Conservation (phyloP, 2,888 invertebrate species). For the Scaptomyza parva region DNA sequence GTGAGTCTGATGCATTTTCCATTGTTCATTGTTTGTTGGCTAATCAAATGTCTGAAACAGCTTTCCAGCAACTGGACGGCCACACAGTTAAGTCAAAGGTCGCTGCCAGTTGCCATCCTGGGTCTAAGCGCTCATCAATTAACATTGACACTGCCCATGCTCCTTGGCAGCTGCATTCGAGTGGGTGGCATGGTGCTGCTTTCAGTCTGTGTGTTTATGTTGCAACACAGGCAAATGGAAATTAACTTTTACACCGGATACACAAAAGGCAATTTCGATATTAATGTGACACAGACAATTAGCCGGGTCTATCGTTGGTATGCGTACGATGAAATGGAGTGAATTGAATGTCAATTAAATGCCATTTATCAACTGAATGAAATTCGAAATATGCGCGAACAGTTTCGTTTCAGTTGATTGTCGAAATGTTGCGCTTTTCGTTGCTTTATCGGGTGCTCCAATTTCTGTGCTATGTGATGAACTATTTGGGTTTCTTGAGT, state of each 20-base stretch:
- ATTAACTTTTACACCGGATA: conserved; percentile 29
- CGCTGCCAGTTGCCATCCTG: conserved; percentile 24
- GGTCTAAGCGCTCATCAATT: conserved; percentile 12
- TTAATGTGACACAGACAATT: conserved; percentile 62
- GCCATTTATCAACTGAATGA: conserved; percentile 4
- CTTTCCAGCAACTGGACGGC: conserved; percentile 44
- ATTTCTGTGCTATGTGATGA: conserved; percentile 24
- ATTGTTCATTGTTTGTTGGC: neutral
- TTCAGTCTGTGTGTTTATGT: conserved; percentile 15
- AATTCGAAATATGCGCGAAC: neutral
- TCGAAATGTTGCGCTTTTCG: conserved; percentile 42
- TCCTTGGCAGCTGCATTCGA: conserved; percentile 14
- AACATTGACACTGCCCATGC: conserved; percentile 29
- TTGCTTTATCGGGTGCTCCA: conserved; percentile 30
- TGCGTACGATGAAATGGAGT: conserved; percentile 53
- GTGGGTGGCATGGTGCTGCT: conserved; percentile 12
- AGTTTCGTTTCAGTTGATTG: conserved; percentile 39
- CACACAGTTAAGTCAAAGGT: conserved; percentile 5
- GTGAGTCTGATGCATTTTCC: conserved; percentile 30
- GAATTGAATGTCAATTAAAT: conserved; percentile 22
- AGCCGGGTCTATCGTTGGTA: conserved; percentile 62
- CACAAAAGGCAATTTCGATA: conserved; percentile 46
- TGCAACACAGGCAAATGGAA: conserved; percentile 14
- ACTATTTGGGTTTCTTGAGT: conserved; percentile 40
- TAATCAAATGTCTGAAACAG: conserved; percentile 28